Evolutionary conservation across 1,140 invertebrate species (phyloP).

Genomic region (Listronotus bonariensis): DNA sequence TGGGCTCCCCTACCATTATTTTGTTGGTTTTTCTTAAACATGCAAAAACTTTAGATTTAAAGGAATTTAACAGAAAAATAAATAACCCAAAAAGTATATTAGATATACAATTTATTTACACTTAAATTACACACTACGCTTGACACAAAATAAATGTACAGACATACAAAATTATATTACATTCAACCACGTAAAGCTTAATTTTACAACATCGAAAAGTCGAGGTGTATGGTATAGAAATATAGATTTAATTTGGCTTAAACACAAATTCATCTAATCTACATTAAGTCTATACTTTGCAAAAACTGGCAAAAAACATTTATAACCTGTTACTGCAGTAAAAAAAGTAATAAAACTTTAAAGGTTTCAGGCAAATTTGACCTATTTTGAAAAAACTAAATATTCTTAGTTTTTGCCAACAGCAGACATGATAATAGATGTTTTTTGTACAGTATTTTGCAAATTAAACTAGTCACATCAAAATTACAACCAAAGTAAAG

Average conservation of each 20-base stretch:
- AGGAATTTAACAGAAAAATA: neutral
- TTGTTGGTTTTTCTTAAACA: no score
- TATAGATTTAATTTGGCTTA: conserved; percentile 19
- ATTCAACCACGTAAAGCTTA: conserved; percentile 31
- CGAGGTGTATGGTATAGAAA: conserved; percentile 9
- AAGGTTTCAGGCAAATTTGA: no score
- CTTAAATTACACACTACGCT: conserved; percentile 4
- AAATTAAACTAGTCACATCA: conserved; percentile 13
- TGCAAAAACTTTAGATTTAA: no score
- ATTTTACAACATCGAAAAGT: conserved; percentile 9
- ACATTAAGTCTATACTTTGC: conserved; percentile 11
- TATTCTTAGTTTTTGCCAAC: no score
- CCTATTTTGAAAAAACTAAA: no score
- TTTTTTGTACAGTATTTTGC: neutral
- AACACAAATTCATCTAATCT: conserved; percentile 15
- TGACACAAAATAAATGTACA: conserved; percentile 23
- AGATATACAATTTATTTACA: conserved; percentile 33
- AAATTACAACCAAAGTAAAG: conserved; percentile 16
- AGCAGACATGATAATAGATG: no score
- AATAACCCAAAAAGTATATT: neutral
- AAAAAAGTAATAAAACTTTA: no score
- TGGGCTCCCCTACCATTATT: no score
- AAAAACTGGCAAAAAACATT: neutral
- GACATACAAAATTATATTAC: conserved; percentile 26
- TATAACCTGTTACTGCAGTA: no score